Percentiles rank a stretch among this genome's conserved stretches.
These are phyloP conservation scores for Drosophila carrolli DNA, from an alignment of 1,140 invertebrate species.

Conservation along the genomic window DNA sequence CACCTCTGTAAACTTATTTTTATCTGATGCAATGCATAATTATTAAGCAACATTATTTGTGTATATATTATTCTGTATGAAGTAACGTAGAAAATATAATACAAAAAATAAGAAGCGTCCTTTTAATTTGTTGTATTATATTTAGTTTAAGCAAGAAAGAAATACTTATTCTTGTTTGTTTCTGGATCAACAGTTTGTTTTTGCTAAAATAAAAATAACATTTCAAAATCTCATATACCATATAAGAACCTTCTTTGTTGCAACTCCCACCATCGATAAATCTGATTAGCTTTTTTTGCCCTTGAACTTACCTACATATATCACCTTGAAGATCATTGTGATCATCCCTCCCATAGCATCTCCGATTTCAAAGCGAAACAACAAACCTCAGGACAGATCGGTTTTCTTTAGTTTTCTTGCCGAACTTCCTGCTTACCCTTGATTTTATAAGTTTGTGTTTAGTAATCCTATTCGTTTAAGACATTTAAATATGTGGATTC, in stretches of 20 bases:
- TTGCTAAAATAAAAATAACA: too few relatives aligned
- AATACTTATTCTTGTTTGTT: too few relatives aligned
- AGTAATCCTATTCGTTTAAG: conserved; percentile 19
- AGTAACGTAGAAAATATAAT: too few relatives aligned
- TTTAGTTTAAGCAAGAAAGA: too few relatives aligned
- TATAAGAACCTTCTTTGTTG: background rate
- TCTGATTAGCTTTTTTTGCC: conserved; percentile 23
- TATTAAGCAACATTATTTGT: too few relatives aligned
- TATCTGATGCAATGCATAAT: too few relatives aligned
- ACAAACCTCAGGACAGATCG: conserved; percentile 3
- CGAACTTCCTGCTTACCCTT: background rate
- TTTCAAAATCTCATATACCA: too few relatives aligned
- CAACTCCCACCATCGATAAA: conserved; percentile 1
- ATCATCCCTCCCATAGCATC: conserved; percentile 8
- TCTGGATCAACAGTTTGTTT: too few relatives aligned
- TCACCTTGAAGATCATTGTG: background rate
- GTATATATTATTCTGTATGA: too few relatives aligned
- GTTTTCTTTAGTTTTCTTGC: background rate
- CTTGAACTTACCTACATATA: conserved; percentile 10
- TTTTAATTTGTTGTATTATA: too few relatives aligned
- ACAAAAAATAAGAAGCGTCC: too few relatives aligned
- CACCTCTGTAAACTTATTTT: too few relatives aligned
- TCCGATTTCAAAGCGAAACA: conserved; percentile 31
- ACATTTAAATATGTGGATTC: background rate
- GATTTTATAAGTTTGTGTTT: conserved; percentile 6